Conservation (phyloP, 2,797 vertebrate genomes). For the Mus caroli region DNA sequence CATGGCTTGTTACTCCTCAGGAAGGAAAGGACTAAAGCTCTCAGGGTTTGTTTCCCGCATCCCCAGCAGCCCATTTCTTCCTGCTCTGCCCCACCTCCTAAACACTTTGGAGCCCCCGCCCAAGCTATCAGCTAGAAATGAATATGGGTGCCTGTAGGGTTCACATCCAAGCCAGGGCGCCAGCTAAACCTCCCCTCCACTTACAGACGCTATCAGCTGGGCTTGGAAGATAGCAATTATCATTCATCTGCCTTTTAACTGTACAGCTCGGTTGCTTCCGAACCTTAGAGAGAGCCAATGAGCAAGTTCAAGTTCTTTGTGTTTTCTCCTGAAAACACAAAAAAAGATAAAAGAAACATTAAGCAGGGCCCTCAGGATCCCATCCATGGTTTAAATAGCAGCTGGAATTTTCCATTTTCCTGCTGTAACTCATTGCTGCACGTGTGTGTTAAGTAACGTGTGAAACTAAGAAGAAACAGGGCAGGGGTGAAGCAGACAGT, state of each 20-base stretch:
- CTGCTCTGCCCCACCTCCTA: background rate
- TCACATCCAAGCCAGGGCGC: background rate
- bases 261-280: background rate
- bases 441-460: background rate
- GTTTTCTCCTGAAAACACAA: background rate
- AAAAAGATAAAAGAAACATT: background rate
- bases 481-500: background rate
- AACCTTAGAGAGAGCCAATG: background rate
- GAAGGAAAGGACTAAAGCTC: background rate
- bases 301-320: background rate
- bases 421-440: background rate
- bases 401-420: background rate
- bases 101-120: background rate
- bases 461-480: slow-evolving; percentile 16
- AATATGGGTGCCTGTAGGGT: background rate
- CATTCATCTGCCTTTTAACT: slow-evolving; percentile 32
- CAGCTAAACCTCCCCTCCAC: background rate
- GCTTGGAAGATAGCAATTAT: background rate
- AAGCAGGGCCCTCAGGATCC: background rate
- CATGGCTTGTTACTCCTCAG: background rate
- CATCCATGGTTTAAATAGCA: background rate
- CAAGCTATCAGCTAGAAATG: background rate
- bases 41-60: background rate
- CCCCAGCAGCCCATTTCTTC: background rate
- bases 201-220: background rate